Evolutionary conservation across 1,140 invertebrate species (phyloP).

Genomic region (Drosophila santomea): DNA sequence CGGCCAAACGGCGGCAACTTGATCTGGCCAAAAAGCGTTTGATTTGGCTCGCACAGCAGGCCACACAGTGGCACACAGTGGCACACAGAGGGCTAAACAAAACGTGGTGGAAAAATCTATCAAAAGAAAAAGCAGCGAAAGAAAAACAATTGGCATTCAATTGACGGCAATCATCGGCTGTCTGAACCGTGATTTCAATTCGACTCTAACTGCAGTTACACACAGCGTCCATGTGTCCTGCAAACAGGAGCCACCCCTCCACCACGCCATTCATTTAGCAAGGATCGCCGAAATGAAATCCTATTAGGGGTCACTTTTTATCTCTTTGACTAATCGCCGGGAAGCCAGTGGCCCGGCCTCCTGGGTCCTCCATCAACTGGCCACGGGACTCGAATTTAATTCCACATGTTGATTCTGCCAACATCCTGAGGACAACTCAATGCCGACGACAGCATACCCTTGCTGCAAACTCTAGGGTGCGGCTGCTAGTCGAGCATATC

Average conservation of each 20-base stretch:
- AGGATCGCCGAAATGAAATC: conserved; percentile 28
- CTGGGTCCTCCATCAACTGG: background rate
- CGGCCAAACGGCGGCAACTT: too few species aligned
- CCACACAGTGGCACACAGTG: conserved; percentile 7
- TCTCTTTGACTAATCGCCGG: conserved; percentile 21
- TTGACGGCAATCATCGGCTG: conserved; percentile 68
- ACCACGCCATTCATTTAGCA: background rate
- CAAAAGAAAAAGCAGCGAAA: conserved; percentile 47
- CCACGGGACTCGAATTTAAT: background rate
- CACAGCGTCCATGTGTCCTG: background rate
- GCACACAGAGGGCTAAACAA: conserved; percentile 36
- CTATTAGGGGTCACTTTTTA: conserved; percentile 20
- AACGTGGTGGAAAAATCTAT: conserved; percentile 57
- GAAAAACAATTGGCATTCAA: conserved; percentile 74
- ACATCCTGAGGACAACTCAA: too few species aligned
- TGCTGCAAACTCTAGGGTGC: background rate
- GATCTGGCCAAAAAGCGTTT: conserved; percentile 59
- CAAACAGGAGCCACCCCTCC: background rate
- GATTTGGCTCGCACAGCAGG: conserved; percentile 35
- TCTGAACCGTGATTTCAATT: conserved; percentile 43
- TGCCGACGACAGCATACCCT: background rate
- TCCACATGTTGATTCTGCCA: background rate
- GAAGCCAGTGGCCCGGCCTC: background rate
- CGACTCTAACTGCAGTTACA: conserved; percentile 1
- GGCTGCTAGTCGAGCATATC: too few species aligned